Conservation (phyloP, 2,113 vertebrate genomes). For the Hassar affinis region DNA sequence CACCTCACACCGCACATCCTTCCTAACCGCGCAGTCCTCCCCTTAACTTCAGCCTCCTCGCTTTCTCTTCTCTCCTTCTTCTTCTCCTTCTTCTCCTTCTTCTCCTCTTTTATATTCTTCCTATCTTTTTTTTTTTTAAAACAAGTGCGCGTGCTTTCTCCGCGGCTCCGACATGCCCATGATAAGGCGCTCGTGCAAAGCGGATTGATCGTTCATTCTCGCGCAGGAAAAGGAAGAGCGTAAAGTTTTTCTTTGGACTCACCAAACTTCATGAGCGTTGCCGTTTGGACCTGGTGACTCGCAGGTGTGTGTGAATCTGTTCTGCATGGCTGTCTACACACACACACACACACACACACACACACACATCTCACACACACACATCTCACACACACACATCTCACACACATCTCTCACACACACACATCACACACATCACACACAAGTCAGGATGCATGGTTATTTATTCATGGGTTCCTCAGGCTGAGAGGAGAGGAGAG, state of each 20-base stretch:
- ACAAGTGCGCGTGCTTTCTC: not conserved
- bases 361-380: no score
- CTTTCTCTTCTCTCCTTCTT: not conserved
- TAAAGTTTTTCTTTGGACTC: conserved; percentile 19
- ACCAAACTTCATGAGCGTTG: conserved; percentile 10
- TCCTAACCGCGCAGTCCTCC: not conserved
- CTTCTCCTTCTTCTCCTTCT: not conserved
- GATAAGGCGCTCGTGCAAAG: not conserved
- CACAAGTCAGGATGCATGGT: no score
- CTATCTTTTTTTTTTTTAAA: not conserved
- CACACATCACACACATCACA: no score
- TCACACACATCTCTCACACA: no score
- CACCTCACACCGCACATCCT: not conserved
- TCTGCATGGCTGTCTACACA: not conserved
- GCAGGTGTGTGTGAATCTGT: conserved; percentile 13
- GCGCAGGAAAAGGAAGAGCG: not conserved
- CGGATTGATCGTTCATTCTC: conserved; percentile 4
- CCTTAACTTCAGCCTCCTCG: not conserved
- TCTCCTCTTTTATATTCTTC: not conserved
- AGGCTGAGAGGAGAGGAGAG: no score
- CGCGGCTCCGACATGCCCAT: not conserved
- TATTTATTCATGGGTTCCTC: no score
- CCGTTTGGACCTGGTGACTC: conserved; percentile 27
- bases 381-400: no score
- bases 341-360: no score